phyloP scores from a whole-genome alignment of 1,140 invertebrate genomes.

The Pogonus chalceus region DNA sequence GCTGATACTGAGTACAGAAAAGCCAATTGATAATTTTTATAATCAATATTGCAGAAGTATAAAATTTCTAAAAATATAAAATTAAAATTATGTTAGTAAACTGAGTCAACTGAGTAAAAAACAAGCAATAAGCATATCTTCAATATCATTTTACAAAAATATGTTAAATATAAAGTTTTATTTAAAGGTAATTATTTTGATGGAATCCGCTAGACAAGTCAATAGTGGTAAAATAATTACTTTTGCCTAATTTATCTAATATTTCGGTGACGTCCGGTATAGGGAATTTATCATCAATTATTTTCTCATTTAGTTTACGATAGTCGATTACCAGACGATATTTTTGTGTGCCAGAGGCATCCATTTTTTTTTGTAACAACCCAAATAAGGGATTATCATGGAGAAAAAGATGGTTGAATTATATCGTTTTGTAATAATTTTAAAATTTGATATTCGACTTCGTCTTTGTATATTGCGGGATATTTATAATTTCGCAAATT shows the following conservation, averaged over 20 bases:
- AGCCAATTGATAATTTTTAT: no score
- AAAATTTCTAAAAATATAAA: no score
- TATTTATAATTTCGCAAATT: neutral
- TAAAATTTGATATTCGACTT: neutral
- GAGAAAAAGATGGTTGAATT: neutral
- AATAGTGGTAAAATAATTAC: conserved; percentile 30
- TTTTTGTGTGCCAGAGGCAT: neutral
- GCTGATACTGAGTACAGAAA: no score
- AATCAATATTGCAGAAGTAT: no score
- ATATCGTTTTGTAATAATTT: neutral
- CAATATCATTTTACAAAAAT: no score
- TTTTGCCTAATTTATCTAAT: conserved; percentile 19
- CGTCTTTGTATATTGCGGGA: neutral
- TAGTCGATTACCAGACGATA: neutral
- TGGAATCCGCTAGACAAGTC: conserved; percentile 37
- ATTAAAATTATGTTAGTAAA: no score
- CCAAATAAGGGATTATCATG: neutral
- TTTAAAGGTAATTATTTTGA: no score
- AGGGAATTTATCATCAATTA: conserved; percentile 27
- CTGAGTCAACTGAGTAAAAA: no score
- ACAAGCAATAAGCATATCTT: no score
- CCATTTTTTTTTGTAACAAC: neutral
- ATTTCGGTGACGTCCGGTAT: conserved; percentile 36
- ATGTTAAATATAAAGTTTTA: no score
- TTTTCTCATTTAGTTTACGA: conserved; percentile 4